Percentiles rank a stretch among this genome's conserved stretches.
Conservation (phyloP, 1,140 invertebrate species). For the Penaeus indicus region DNA sequence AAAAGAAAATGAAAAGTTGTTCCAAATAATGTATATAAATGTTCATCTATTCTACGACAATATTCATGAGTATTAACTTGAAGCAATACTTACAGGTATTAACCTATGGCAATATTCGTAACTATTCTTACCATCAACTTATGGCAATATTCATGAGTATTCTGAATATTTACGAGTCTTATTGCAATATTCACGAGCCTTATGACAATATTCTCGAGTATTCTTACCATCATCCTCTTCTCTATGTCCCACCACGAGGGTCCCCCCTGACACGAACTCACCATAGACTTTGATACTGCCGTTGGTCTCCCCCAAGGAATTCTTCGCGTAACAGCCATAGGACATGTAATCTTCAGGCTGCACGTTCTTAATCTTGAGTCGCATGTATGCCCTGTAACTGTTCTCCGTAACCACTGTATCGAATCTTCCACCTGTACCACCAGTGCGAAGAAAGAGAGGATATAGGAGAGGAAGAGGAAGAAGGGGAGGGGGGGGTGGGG, state of each 20-base stretch:
- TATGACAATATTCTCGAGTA: neutral
- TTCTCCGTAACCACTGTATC: conserved; percentile 66
- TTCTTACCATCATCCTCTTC: neutral
- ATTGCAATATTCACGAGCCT: too few species aligned
- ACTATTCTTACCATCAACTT: too few species aligned
- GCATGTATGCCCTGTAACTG: conserved; percentile 76
- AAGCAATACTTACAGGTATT: too few species aligned
- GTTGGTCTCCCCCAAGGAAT: conserved; percentile 91
- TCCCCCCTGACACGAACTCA: conserved; percentile 70
- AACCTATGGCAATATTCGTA: too few species aligned
- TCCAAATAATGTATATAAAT: too few species aligned
- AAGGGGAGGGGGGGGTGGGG: too few species aligned
- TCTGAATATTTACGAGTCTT: too few species aligned
- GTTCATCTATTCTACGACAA: too few species aligned
- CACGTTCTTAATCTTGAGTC: conserved; percentile 83
- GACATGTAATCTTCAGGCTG: conserved; percentile 82
- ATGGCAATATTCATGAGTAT: too few species aligned
- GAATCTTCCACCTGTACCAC: conserved; percentile 53
- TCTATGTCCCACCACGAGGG: neutral
- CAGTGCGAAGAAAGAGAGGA: neutral
- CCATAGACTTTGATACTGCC: conserved; percentile 92
- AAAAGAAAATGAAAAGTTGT: too few species aligned
- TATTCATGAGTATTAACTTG: too few species aligned
- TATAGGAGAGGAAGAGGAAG: neutral
- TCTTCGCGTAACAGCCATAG: conserved; percentile 89